Percentiles rank a stretch among this genome's conserved stretches.
Evolutionary conservation across 2,797 vertebrate genomes (phyloP).

Genomic region (Telmatherina bonti): DNA sequence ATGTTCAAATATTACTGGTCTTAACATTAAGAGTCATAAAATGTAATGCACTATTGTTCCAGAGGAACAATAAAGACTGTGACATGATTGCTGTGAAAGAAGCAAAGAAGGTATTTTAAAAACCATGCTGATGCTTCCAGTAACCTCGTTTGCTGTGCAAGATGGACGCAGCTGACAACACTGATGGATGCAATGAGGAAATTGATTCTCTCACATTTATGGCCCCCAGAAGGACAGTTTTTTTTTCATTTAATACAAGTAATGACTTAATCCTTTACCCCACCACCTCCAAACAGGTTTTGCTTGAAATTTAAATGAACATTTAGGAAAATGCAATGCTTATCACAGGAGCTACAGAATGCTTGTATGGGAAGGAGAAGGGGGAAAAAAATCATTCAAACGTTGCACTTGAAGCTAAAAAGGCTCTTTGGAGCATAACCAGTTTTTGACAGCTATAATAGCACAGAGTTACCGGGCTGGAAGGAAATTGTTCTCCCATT

Average conservation of each 20-base stretch:
- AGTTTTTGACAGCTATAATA: slow-evolving; percentile 71
- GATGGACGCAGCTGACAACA: slow-evolving; percentile 17
- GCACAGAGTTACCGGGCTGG: slow-evolving; percentile 55
- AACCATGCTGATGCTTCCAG: no score
- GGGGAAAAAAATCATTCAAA: slow-evolving; percentile 43
- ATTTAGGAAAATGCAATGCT: not conserved
- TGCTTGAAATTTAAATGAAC: slow-evolving; percentile 25
- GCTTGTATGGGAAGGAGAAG: slow-evolving; percentile 10
- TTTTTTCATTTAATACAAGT: no score
- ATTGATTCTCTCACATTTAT: slow-evolving; percentile 43
- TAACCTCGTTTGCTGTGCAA: slow-evolving; percentile 9
- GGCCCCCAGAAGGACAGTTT: slow-evolving; percentile 10
- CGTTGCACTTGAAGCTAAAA: slow-evolving; percentile 33
- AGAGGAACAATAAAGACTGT: not conserved
- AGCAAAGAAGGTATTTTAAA: not conserved
- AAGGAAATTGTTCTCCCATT: slow-evolving; percentile 72
- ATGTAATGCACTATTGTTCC: not conserved
- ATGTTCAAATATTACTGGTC: not conserved
- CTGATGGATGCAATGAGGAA: slow-evolving; percentile 67
- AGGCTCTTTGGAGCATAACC: slow-evolving; percentile 27
- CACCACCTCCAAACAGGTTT: not conserved
- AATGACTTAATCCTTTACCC: no score
- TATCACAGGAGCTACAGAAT: not conserved
- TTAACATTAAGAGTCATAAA: not conserved
- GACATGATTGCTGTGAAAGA: not conserved